phyloP scores from a whole-genome alignment of 1,140 invertebrate species.

The Drosophila burlai region DNA sequence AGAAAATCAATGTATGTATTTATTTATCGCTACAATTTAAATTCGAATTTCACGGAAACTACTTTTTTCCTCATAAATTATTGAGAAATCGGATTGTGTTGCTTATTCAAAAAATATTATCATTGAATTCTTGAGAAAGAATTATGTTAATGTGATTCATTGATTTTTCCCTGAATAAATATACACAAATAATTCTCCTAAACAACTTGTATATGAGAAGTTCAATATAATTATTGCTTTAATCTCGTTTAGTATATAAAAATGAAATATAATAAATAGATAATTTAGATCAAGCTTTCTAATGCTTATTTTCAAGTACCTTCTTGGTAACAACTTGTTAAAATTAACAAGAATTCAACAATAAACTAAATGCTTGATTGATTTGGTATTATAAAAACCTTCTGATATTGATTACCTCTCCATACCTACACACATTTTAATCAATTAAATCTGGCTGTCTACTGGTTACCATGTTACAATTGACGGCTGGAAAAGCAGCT shows the following conservation, averaged over 20 bases:
- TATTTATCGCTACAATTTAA: background rate
- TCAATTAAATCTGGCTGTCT: constrained; percentile 41
- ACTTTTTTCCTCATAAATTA: background rate
- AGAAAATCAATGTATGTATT: too few relatives aligned
- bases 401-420: background rate
- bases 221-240: background rate
- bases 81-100: too few relatives aligned
- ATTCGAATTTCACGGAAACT: background rate
- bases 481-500: constrained; percentile 34
- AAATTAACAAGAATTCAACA: background rate
- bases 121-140: too few relatives aligned
- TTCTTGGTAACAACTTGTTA: background rate
- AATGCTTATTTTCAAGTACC: background rate
- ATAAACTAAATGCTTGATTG: background rate
- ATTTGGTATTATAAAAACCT: background rate
- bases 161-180: background rate
- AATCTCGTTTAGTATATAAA: too few relatives aligned
- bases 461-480: constrained; percentile 46
- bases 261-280: background rate
- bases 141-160: background rate
- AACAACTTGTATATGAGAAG: background rate
- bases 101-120: background rate
- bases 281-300: background rate
- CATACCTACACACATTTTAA: constrained; percentile 25
- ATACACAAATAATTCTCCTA: too few relatives aligned